phyloP scores from a whole-genome alignment of 1,140 invertebrate genomes.

The Trichomalopsis sarcophagae region DNA sequence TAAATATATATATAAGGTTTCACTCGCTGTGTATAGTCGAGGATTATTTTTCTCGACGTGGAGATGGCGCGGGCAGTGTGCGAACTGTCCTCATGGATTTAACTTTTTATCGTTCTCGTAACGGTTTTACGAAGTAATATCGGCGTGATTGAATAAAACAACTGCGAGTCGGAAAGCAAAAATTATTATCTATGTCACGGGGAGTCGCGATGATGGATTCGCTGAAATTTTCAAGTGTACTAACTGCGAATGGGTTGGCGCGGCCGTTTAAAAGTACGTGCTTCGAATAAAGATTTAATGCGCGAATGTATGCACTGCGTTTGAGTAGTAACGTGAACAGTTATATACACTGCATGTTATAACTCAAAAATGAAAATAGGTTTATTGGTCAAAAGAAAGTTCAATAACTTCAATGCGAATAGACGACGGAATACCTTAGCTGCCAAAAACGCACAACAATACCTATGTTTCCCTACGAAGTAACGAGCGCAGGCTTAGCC shows the following conservation, averaged over 20 bases:
- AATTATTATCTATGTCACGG: background rate
- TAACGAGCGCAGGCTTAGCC: background rate
- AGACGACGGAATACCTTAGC: no score
- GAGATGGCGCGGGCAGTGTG: no score
- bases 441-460: no score
- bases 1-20: background rate
- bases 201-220: background rate
- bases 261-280: background rate
- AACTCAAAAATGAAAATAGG: no score
- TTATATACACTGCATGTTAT: no score
- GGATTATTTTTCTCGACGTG: background rate
- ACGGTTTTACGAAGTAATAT: no score
- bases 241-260: background rate
- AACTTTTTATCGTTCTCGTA: background rate
- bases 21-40: background rate
- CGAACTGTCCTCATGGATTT: background rate
- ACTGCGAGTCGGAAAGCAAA: no score
- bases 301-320: background rate
- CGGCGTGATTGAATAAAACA: no score
- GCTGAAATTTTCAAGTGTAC: background rate
- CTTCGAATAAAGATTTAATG: background rate
- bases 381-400: background rate
- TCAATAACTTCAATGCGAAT: no score
- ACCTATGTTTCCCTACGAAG: no score
- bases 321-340: no score